Base-by-base conservation (phyloP, 2,888 invertebrate genomes). In the Metellina segmentata region DNA sequence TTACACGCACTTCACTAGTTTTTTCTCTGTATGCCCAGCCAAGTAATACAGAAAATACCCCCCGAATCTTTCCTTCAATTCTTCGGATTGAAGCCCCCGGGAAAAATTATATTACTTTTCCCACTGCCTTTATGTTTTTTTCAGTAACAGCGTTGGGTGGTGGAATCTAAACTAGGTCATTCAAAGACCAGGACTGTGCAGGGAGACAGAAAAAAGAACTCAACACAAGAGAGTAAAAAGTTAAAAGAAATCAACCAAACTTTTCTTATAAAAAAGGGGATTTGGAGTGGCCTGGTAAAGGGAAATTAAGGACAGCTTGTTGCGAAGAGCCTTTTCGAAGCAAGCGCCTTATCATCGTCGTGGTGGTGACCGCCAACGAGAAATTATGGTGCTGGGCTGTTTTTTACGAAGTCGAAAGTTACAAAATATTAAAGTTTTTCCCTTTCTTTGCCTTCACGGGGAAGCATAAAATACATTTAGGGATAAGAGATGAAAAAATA, bases 31-130 rank as follows among this genome's bases (percentile, higher is more conserved):
- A 34, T 34, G 34, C 34, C 34, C 34, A 34, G 61, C 61, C 5
- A 78, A 52, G 51, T 51, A 52, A 19, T 19, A 52, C 9, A 72
- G 48, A 51, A 78, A 52, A 78, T 19, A 4, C 51, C 19, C 13
- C 20, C 8, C 4, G 13, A 13, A 48, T 20, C 20, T 2, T 51
- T n/a, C 19, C 19, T 52, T 49, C n/a, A 51, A 34, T 51, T n/a
- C 19, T 78, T 52, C 19, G 51, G 51, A 52, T 78, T 78, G 52
- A 1, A 6, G 52, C 77, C 19, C 19, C 7, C 51, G 19, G 52
- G 77, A 51, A 51, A 51, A 52, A 78, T n/a, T 78, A 51, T 78
- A 52, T 78, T 78, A 51, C 7, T 49, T 7, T 78, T 51, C 19
- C 19, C 51, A 4, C 52, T 13, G 13, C 13, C 1, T 61, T 8